Base-by-base conservation (phyloP, 2,113 vertebrate genomes). In the Pithys albifrons region DNA sequence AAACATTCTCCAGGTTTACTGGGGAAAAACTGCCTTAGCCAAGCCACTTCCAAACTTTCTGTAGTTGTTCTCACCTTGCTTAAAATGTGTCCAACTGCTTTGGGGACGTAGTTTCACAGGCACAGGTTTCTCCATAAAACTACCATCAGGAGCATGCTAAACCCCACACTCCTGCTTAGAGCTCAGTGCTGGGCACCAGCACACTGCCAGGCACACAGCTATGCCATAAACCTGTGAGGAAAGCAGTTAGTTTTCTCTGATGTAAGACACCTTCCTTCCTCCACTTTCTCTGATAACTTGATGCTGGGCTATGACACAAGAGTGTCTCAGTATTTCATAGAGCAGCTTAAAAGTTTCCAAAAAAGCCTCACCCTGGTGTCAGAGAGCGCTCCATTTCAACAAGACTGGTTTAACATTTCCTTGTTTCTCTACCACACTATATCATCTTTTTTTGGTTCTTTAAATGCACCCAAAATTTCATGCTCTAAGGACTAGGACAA, bases 61-160 rank as follows among this genome's bases (percentile, higher is more conserved):
- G 23, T 7, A 51, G 19, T 14, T 61, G 29, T 7, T 75, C 39
- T 67, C 43, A 31, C 22, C 55, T 80, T 4, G 14, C 29, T 85
- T 23, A 39, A 89, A 73, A 43, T 0, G 1, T 35, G 54, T 14
- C 35, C 58, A 66, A 2, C 20, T 12, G 27, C 59, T 31, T 16
- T 5, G 6, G 8, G 48, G 17, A 24, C 25, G n/a, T 9, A 14
- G 7, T 33, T 85, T 57, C 77, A 71, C 1, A 2, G 48, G n/a
- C 1, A 11, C 35, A 58, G 48, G 37, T 3, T 93, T 65, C 69
- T 73, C 69, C 37, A 39, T 20, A 52, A 90, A 83, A 76, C 3
- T 48, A 66, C 12, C 28, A 41, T 19, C 48, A 75, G 0, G 0
- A 64, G 41, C 7, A 4, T 0, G 1, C 41, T 29, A 9, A 52